A percentile compares a stretch with the other conserved stretches of the same genome.
These are phyloP conservation scores for Adelosebastes latens DNA, from an alignment of 2,797 vertebrate genomes.

Conservation along the genomic window DNA sequence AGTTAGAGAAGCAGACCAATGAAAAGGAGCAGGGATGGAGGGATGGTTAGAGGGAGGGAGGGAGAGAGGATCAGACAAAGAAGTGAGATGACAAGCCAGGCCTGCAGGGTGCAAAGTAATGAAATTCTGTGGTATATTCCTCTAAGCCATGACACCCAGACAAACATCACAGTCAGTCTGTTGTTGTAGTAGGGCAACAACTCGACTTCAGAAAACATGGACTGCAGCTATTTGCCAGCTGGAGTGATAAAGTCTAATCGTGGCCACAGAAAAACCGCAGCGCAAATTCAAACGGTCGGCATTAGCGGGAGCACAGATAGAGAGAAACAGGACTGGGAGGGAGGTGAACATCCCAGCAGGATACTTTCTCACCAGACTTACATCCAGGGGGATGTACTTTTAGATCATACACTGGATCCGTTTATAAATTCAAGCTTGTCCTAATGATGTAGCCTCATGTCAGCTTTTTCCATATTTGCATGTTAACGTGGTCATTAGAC, in stretches of 20 bases:
- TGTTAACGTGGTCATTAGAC: not conserved
- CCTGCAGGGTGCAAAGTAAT: conserved; percentile 73
- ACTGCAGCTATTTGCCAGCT: conserved; percentile 75
- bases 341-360: conserved; percentile 54
- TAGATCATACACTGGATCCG: conserved; percentile 34
- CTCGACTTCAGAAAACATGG: conserved; percentile 74
- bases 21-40: conserved; percentile 60
- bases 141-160: conserved; percentile 74
- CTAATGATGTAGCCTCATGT: conserved; percentile 28
- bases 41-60: conserved; percentile 62
- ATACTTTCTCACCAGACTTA: conserved; percentile 26
- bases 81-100: conserved; percentile 77
- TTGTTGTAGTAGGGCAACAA: conserved; percentile 66
- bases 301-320: conserved; percentile 47
- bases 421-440: conserved; percentile 26
- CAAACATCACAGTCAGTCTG: conserved; percentile 75
- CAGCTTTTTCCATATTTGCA: not conserved
- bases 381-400: conserved; percentile 41
- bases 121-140: conserved; percentile 75
- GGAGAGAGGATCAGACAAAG: conserved; percentile 70
- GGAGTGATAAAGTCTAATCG: conserved; percentile 72
- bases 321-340: conserved; percentile 24
- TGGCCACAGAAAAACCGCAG: conserved; percentile 36
- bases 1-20: conserved; percentile 51
- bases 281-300: conserved; percentile 52